Base-by-base conservation (phyloP, 1,140 invertebrate species). In the Oscheius sp. region DNA sequence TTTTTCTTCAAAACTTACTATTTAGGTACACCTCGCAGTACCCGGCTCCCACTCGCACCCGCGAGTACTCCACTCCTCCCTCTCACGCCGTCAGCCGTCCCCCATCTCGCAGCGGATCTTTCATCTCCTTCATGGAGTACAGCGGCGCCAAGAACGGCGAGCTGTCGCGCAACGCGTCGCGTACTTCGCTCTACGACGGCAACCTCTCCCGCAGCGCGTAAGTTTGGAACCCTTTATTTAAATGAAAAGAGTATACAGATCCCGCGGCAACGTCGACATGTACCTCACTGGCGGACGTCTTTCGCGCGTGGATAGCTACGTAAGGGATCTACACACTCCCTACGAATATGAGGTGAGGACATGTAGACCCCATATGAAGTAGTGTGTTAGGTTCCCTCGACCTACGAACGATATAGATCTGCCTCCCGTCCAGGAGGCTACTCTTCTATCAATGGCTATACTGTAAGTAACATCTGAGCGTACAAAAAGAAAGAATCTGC, bases 121-220 rank as follows among this genome's bases (percentile, higher is more conserved):
- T 84, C 62, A 73, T 77, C 58, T 83, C 80, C 18, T 83, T 83
- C 81, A 46, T 83, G 38, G 82, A 83, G 46, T 84, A 84, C 77
- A 75, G 68, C 23, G 79, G 70, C 15, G 31, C 79, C 59, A 84
- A 84, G 67, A 75, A 83, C 55, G 79, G 79, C 75, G 82, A 83
- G 28, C 71, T 83, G 62, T 70, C 73, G 45, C 81, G 82, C 34
- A 64, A 34, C 58, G 58, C 38, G 59, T 81, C 79, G 42, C 82
- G 82, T 26, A 74, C 70, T n/a, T 81, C 81, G 13, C 59, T 84
- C 62, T 84, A 83, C 63, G 78, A 80, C 45, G 68, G 71, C 20
- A 73, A 75, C n/a, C 72, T 83, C 18, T 85, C 81, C 55, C 74
- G 81, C 66, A 78, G 79, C 20, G 64, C 68, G 80, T 82, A 74